Conservation (phyloP, 2,113 vertebrate species). For the Vidua macroura region DNA sequence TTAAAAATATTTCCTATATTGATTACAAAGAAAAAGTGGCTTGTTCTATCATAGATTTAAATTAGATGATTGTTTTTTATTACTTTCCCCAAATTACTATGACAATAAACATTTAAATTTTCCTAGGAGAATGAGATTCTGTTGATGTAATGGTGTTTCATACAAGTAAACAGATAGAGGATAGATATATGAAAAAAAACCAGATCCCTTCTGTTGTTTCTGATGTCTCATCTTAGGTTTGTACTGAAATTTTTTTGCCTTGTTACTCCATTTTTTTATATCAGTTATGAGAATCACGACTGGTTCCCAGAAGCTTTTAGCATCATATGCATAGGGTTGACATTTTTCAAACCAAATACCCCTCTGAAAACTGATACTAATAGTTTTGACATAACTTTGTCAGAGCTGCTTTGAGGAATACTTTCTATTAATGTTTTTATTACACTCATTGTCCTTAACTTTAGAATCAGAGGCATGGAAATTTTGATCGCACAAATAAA, state of each 20-base stretch:
- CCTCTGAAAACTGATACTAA: neutral
- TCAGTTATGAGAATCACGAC: neutral
- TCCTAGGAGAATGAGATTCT: neutral
- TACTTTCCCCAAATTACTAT: neutral
- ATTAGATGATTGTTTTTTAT: neutral
- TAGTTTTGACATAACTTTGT: neutral
- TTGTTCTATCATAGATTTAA: neutral
- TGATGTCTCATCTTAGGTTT: neutral
- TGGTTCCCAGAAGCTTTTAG: neutral
- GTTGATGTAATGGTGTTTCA: neutral
- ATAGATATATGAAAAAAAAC: too few species aligned
- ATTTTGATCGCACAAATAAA: neutral
- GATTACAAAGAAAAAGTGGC: neutral
- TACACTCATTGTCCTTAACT: neutral
- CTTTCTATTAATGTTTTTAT: neutral
- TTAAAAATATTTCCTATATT: neutral
- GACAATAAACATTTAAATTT: neutral
- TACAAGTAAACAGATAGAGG: neutral
- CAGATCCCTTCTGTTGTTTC: neutral
- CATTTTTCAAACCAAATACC: neutral
- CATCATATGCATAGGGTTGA: neutral
- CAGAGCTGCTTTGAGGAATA: neutral
- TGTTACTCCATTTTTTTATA: neutral
- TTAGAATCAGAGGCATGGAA: neutral
- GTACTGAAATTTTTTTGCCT: neutral